Percentiles rank a stretch among this genome's conserved stretches.
Evolutionary conservation across 2,888 invertebrate genomes (phyloP).

Genomic region (Xestobium rufovillosum): DNA sequence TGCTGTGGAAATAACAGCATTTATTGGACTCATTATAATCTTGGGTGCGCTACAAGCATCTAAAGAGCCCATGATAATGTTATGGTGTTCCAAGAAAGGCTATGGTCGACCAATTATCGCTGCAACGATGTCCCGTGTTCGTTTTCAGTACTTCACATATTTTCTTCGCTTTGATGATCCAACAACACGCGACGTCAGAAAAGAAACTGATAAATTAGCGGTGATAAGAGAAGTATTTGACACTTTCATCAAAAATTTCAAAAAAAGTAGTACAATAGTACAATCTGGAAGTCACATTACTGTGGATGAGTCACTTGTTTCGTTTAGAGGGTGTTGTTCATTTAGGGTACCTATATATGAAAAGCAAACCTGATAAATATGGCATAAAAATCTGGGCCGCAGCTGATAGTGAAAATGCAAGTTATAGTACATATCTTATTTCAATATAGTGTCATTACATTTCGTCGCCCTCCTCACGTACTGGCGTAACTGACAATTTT

Average conservation of each 20-base stretch:
- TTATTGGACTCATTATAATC: constrained; percentile 2
- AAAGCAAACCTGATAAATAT: constrained; percentile 18
- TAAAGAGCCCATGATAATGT: constrained; percentile 8
- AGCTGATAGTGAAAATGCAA: constrained; percentile 13
- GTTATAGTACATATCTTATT: too few relatives aligned
- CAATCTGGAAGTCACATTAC: constrained; percentile 10
- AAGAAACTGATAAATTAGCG: constrained; percentile 8
- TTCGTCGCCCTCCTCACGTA: too few relatives aligned
- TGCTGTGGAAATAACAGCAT: constrained; percentile 6
- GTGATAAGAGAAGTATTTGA: constrained; percentile 10
- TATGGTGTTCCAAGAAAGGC: constrained; percentile 4
- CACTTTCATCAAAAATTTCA: constrained; percentile 10
- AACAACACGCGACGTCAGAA: constrained; percentile 5
- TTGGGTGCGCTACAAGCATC: constrained; percentile 5
- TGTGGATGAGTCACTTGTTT: constrained; percentile 19
- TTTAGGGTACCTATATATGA: constrained; percentile 19
- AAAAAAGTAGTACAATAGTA: constrained; percentile 4
- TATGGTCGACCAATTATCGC: constrained; percentile 10
- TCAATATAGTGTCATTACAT: too few relatives aligned
- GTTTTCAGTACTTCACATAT: constrained; percentile 3
- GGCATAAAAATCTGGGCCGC: constrained; percentile 17
- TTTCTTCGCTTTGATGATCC: constrained; percentile 12
- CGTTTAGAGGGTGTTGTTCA: constrained; percentile 15
- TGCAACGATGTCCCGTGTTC: constrained; percentile 9
- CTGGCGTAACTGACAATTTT: too few relatives aligned